Base-by-base conservation (phyloP, 2,888 invertebrate genomes). In the Cotesia congregata region DNA sequence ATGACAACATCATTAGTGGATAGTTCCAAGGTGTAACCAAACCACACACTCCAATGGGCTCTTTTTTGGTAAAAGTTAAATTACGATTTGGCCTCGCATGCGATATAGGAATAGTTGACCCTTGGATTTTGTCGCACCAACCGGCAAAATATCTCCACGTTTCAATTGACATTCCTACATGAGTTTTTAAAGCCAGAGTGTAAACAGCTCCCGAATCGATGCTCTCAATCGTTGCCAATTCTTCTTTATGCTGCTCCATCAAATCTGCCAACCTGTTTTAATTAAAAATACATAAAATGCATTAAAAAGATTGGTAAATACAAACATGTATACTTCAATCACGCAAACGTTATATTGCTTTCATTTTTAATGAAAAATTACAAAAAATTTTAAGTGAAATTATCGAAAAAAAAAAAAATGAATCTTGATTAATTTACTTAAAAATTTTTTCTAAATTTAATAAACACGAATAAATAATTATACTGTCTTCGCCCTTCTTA, bases 21-120 rank as follows among this genome's bases (percentile, higher is more conserved):
- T 98, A 99, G 90, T 98, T 98, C 98, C 98, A 99, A 0, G 98
- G 98, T 0, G 98, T 98, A 15, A 98, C 93, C 15, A 98, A 90
- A 0, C 95, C 98, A 85, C 97, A 97, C 2, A 98, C 98, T 0
- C 97, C 98, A 80, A 98, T 95, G 0, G 98, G 97, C 88, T 98
- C 98, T 81, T 94, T 94, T 85, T 94, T 94, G 0, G 98, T 98
- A 82, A 96, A 93, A 0, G 96, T 95, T 1, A 98, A 90, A 87
- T 98, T 98, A 83, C 93, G 93, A 87, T 97, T 98, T 0, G 98
- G 98, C 72, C 98, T 91, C 0, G 98, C 97, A 85, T 98, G 95
- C 84, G 93, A 95, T 74, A 98, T 96, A 0, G 98, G 98, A 82
- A 98, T 96, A 0, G 97, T 97, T 12, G 93, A 90, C 0, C 98